Percentiles rank a stretch among this genome's conserved stretches.
Evolutionary conservation across 2,113 vertebrate species (phyloP).

Genomic region (Aegotheles bennettii): DNA sequence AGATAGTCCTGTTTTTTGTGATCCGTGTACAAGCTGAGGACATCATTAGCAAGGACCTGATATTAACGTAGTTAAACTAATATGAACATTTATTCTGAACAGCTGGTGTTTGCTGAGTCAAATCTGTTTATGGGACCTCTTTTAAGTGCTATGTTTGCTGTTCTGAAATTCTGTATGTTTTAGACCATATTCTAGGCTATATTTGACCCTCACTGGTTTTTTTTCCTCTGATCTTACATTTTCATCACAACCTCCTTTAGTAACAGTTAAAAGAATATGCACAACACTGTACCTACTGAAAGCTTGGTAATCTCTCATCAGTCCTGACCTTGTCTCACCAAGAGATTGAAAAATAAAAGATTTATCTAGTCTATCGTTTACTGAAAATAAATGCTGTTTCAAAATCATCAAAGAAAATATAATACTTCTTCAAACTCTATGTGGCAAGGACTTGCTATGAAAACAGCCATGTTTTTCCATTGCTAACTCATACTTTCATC

Average conservation of each 20-base stretch:
- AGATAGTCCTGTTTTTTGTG: background rate
- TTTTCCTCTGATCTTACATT: background rate
- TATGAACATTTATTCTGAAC: background rate
- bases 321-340: background rate
- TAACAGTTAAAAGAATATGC: background rate
- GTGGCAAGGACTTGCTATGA: background rate
- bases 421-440: background rate
- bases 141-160: background rate
- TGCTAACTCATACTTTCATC: background rate
- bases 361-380: background rate
- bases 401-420: background rate
- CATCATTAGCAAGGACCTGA: background rate
- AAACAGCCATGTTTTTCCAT: background rate
- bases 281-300: background rate
- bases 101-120: background rate
- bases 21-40: background rate
- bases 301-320: background rate
- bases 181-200: background rate
- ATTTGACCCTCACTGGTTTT: background rate
- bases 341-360: background rate
- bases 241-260: background rate
- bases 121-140: background rate
- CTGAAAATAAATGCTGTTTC: background rate
- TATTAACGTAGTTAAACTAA: background rate
- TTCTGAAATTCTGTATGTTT: background rate